Conservation (phyloP, 2,113 vertebrate genomes). For the Echinops telfairi region DNA sequence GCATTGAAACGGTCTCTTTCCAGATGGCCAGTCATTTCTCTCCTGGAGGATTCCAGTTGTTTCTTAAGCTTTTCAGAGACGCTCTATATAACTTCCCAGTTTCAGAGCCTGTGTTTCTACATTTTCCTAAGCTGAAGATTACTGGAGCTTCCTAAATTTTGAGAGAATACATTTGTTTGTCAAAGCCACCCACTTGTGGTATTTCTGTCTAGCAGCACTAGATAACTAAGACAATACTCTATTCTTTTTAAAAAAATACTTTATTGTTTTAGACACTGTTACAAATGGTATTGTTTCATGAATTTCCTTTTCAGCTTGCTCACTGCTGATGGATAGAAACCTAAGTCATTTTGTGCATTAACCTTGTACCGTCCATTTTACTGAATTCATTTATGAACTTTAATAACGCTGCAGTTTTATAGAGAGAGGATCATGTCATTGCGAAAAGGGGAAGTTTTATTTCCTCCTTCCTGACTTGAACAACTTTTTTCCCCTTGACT, state of each 20-base stretch:
- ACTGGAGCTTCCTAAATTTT: no score
- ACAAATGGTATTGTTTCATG: background rate
- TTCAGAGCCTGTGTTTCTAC: no score
- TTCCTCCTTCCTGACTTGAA: background rate
- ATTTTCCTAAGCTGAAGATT: no score
- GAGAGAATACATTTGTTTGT: no score
- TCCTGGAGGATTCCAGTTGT: slow-evolving; percentile 93
- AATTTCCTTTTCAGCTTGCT: background rate
- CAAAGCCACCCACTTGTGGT: no score
- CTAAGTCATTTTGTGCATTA: background rate
- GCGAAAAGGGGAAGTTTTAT: background rate
- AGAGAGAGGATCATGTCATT: background rate
- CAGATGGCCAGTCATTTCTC: slow-evolving; percentile 94
- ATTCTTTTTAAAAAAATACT: no score
- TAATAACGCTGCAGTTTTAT: background rate
- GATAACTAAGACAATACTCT: no score
- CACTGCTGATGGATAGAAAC: background rate
- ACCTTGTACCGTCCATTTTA: background rate
- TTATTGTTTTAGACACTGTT: background rate
- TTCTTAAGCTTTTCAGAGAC: slow-evolving; percentile 87
- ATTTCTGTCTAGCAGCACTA: no score
- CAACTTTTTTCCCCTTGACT: background rate
- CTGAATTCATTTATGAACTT: background rate
- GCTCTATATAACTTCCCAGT: no score
- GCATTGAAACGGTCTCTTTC: slow-evolving; percentile 96